Conservation (phyloP, 2,797 vertebrate species). For the Diplodus puntazzo region DNA sequence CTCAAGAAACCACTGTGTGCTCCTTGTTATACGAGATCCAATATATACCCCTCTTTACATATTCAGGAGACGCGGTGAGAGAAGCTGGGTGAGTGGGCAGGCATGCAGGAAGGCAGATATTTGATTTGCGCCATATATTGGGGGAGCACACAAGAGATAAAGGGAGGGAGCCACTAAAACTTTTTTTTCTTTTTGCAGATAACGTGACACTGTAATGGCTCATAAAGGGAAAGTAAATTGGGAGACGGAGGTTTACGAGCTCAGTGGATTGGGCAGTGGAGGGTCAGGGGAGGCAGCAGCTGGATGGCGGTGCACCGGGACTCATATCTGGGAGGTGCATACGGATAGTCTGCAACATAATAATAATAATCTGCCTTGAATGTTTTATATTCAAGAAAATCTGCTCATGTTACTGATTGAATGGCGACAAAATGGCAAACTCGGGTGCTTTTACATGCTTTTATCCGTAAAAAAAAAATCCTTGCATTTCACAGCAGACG, state of each 20-base stretch:
- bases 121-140: slow-evolving; percentile 67
- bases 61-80: slow-evolving; percentile 39
- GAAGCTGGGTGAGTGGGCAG: slow-evolving; percentile 33
- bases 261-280: slow-evolving; percentile 27
- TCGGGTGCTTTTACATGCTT: too few species aligned
- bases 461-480: too few species aligned
- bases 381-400: slow-evolving; percentile 38
- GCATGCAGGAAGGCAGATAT: slow-evolving; percentile 62
- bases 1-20: slow-evolving; percentile 28
- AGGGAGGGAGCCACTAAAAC: slow-evolving; percentile 58
- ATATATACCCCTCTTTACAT: slow-evolving; percentile 37
- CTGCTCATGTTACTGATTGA: slow-evolving; percentile 9
- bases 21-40: slow-evolving; percentile 18
- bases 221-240: slow-evolving; percentile 74
- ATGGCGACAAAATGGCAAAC: background rate
- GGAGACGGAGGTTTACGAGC: slow-evolving; percentile 64
- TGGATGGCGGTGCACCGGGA: slow-evolving; percentile 20
- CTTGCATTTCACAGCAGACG: too few species aligned
- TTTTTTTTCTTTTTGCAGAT: slow-evolving; percentile 32
- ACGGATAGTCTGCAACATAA: slow-evolving; percentile 27
- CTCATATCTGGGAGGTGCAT: slow-evolving; percentile 54
- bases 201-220: slow-evolving; percentile 68
- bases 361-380: background rate
- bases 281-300: slow-evolving; percentile 19
- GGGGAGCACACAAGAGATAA: slow-evolving; percentile 60